Evolutionary conservation across 2,888 invertebrate genomes (phyloP).

Genomic region (Prosopocoilus inquinatus): DNA sequence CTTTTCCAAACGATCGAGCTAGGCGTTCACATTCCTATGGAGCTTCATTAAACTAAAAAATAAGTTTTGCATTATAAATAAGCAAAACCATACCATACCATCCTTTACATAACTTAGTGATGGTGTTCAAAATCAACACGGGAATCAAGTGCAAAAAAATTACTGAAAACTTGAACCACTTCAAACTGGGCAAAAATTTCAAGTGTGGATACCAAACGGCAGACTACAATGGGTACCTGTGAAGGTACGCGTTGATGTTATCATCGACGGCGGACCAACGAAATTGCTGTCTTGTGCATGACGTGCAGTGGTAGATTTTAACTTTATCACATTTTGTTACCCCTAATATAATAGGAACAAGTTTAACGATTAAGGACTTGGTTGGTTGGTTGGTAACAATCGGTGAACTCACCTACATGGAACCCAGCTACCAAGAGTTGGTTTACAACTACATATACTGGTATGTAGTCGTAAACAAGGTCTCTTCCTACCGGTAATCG

Average conservation of each 20-base stretch:
- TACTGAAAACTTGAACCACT: conserved; percentile 77
- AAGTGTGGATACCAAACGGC: conserved; percentile 85
- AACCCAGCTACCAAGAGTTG: conserved; percentile 79
- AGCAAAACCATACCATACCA: conserved; percentile 58
- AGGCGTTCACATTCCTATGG: conserved; percentile 84
- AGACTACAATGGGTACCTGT: conserved; percentile 75
- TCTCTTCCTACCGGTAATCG: conserved; percentile 75
- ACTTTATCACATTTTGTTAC: conserved; percentile 48
- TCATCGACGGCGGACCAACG: conserved; percentile 74
- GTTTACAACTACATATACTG: conserved; percentile 90
- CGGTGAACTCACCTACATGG: conserved; percentile 67
- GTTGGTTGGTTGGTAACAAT: neutral
- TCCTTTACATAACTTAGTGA: conserved; percentile 73
- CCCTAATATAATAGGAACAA: conserved; percentile 31
- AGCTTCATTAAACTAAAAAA: conserved; percentile 73
- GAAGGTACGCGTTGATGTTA: conserved; percentile 66
- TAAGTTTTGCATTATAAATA: too few species aligned
- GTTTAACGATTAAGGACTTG: conserved; percentile 3
- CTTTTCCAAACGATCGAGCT: conserved; percentile 70
- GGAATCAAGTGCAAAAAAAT: conserved; percentile 90
- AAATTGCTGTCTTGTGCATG: conserved; percentile 87
- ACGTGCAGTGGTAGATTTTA: conserved; percentile 87
- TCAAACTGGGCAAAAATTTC: conserved; percentile 69
- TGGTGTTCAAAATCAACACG: conserved; percentile 78
- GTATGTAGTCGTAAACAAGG: conserved; percentile 87